Conservation (phyloP, 2,113 vertebrate species). For the Chitala chitala region DNA sequence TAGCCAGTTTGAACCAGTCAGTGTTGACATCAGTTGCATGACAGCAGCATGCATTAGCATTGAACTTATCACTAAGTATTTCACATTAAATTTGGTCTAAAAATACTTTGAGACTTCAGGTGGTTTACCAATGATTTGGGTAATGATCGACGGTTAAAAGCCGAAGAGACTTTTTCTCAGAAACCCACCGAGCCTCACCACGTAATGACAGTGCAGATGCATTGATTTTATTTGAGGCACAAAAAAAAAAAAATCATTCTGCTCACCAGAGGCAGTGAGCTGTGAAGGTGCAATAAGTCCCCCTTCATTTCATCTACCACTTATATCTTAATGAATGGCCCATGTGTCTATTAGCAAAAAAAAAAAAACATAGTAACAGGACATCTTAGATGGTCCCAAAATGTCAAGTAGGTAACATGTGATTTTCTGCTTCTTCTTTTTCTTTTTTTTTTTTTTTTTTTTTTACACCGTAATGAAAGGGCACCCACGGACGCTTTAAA, state of each 20-base stretch:
- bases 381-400: too few relatives aligned
- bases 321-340: background rate
- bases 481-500: too few relatives aligned
- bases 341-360: constrained; percentile 9
- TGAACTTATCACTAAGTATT: background rate
- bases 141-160: background rate
- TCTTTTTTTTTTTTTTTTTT: too few relatives aligned
- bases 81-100: background rate
- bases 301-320: background rate
- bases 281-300: background rate
- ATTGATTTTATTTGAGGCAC: background rate
- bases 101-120: background rate
- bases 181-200: background rate
- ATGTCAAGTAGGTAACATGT: too few relatives aligned
- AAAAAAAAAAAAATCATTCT: background rate
- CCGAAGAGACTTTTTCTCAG: background rate
- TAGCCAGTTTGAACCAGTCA: background rate
- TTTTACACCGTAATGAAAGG: too few relatives aligned
- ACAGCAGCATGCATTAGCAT: background rate
- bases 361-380: background rate
- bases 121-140: background rate
- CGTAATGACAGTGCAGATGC: constrained; percentile 2
- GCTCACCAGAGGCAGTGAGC: background rate
- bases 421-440: too few relatives aligned
- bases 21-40: background rate